Evolutionary conservation across 37 sponge, comb jelly and placozoan genomes (phyloP).

Genomic region (Cladorhizidae sp.): DNA sequence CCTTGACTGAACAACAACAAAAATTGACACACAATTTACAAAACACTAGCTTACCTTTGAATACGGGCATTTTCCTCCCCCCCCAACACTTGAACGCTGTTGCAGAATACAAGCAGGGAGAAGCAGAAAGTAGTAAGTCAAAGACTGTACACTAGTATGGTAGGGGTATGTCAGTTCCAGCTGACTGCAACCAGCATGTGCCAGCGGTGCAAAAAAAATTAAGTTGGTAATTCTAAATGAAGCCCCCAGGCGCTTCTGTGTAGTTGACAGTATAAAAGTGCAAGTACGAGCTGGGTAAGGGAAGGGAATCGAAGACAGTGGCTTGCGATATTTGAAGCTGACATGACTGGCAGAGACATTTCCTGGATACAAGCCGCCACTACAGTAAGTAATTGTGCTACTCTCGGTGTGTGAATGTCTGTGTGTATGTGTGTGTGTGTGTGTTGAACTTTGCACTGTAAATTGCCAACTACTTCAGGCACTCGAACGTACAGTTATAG

Average conservation of each 20-base stretch:
- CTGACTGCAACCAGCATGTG: neutral
- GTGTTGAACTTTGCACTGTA: neutral
- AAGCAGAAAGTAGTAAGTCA: no score
- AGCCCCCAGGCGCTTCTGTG: neutral
- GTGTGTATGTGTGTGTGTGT: no score
- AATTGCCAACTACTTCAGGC: no score
- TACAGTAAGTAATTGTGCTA: slow-evolving; percentile 1
- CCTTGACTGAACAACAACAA: slow-evolving; percentile 61
- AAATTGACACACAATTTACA: neutral
- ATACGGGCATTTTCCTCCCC: slow-evolving; percentile 10
- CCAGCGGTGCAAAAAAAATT: neutral
- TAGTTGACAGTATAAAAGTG: neutral
- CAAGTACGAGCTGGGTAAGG: neutral
- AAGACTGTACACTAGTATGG: no score
- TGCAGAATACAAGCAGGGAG: neutral
- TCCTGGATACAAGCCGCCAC: slow-evolving; percentile 26
- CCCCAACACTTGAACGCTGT: neutral
- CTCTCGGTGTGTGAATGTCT: no score
- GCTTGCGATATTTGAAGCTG: neutral
- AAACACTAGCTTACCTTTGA: slow-evolving; percentile 8
- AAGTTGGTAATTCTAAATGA: neutral
- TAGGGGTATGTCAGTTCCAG: neutral
- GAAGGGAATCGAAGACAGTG: neutral
- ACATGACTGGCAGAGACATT: slow-evolving; percentile 4
- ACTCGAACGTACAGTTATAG: no score